Evolutionary conservation across 1,140 invertebrate species (phyloP).

Genomic region (Stegodyphus mimosarum): DNA sequence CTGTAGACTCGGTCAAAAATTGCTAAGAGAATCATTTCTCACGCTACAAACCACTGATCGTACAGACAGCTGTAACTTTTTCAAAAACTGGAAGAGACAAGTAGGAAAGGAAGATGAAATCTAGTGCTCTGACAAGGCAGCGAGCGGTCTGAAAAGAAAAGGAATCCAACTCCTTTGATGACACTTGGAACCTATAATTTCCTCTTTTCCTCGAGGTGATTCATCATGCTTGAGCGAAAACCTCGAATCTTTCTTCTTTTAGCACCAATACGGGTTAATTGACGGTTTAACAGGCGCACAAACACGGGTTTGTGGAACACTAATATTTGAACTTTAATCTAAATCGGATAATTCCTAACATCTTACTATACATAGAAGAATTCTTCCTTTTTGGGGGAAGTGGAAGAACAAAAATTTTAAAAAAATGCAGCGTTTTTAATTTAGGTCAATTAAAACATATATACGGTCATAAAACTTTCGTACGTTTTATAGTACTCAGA

Average conservation of each 20-base stretch:
- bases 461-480: no score
- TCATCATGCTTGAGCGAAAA: conserved; percentile 24
- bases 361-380: no score
- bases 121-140: conserved; percentile 37
- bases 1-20: conserved; percentile 24
- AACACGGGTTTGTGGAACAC: background rate
- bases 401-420: no score
- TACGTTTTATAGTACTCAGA: no score
- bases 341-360: background rate
- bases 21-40: background rate
- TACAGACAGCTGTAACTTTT: conserved; percentile 5
- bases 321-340: background rate
- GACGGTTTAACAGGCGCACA: conserved; percentile 8
- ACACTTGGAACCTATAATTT: conserved; percentile 49
- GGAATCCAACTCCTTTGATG: conserved; percentile 12
- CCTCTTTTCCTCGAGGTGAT: conserved; percentile 35
- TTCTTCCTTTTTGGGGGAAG: no score
- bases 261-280: conserved; percentile 33
- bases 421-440: no score
- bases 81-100: conserved; percentile 42
- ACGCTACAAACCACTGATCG: background rate
- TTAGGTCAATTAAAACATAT: no score
- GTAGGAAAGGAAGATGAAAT: conserved; percentile 16
- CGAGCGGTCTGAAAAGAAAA: conserved; percentile 12
- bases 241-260: conserved; percentile 11